phyloP scores from a whole-genome alignment of 2,888 invertebrate species.

The Thumatha senex region DNA sequence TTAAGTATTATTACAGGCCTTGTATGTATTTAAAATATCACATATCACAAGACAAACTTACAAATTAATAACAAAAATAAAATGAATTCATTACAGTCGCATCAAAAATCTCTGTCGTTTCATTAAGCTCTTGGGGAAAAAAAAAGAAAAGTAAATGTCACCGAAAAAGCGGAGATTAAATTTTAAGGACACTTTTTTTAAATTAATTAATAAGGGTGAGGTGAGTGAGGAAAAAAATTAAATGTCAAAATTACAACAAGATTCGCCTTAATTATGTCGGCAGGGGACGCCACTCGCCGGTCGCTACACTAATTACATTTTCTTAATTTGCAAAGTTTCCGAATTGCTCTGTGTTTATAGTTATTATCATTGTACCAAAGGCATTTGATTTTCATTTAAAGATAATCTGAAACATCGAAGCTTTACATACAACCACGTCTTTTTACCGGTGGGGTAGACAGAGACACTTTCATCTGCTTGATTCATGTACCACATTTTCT shows the following conservation, averaged over 20 bases:
- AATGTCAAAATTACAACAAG: constrained; percentile 83
- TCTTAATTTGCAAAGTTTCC: constrained; percentile 80
- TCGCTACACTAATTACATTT: constrained; percentile 75
- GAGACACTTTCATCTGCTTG: too few relatives aligned
- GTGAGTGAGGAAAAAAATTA: constrained; percentile 76
- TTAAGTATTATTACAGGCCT: too few relatives aligned
- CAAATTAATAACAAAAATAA: constrained; percentile 51
- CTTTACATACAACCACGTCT: too few relatives aligned
- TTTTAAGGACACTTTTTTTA: constrained; percentile 75
- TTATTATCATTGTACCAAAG: constrained; percentile 19
- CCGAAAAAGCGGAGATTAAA: constrained; percentile 76
- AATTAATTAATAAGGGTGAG: constrained; percentile 76
- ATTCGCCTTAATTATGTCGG: constrained; percentile 80
- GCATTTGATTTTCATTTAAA: constrained; percentile 2
- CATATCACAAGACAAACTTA: constrained; percentile 28
- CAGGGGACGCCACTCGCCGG: constrained; percentile 28
- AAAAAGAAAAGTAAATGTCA: constrained; percentile 63
- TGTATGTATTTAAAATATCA: too few relatives aligned
- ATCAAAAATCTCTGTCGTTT: constrained; percentile 75
- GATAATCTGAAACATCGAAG: background rate
- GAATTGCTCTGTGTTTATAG: constrained; percentile 30
- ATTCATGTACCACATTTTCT: too few relatives aligned
- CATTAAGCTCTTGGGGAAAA: constrained; percentile 58
- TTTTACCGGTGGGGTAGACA: too few relatives aligned
- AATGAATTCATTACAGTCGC: constrained; percentile 59